Evolutionary conservation across 2,113 vertebrate genomes (phyloP).

Genomic region (Podiceps cristatus): DNA sequence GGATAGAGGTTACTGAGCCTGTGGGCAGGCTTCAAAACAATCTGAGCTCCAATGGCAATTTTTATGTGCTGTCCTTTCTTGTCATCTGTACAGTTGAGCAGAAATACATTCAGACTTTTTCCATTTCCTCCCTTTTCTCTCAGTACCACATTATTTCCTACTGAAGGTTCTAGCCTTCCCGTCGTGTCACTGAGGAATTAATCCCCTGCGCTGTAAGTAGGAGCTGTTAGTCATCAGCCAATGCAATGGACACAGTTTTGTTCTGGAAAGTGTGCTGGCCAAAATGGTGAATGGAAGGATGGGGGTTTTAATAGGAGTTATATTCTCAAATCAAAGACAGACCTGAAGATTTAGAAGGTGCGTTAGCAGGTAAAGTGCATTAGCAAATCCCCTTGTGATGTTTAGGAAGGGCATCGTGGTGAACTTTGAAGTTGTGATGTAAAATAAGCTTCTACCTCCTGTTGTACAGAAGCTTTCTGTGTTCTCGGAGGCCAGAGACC

Average conservation of each 20-base stretch:
- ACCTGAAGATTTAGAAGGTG: not conserved
- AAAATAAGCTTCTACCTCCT: not conserved
- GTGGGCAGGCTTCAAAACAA: not conserved
- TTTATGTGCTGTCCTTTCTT: not conserved
- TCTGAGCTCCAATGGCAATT: not conserved
- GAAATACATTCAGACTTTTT: constrained; percentile 1
- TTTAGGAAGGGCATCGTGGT: not conserved
- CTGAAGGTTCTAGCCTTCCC: not conserved
- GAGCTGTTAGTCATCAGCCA: not conserved
- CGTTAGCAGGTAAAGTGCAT: not conserved
- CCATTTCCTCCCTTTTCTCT: constrained; percentile 13
- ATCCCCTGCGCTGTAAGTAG: not conserved
- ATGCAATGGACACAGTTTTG: not conserved
- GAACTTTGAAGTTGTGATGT: not conserved
- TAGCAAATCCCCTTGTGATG: not conserved
- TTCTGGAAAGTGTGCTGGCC: not conserved
- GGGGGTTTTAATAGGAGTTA: not conserved
- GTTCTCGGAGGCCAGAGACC: not conserved
- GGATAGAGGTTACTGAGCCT: not conserved
- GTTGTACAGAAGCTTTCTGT: not conserved
- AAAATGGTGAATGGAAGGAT: not conserved
- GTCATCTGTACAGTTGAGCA: not conserved
- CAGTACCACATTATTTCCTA: not conserved
- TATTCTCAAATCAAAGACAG: not conserved
- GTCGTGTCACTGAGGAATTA: not conserved